These are phyloP conservation scores for Penaeus japonicus DNA, from an alignment of 1,140 invertebrate species.

Conservation along the genomic window DNA sequence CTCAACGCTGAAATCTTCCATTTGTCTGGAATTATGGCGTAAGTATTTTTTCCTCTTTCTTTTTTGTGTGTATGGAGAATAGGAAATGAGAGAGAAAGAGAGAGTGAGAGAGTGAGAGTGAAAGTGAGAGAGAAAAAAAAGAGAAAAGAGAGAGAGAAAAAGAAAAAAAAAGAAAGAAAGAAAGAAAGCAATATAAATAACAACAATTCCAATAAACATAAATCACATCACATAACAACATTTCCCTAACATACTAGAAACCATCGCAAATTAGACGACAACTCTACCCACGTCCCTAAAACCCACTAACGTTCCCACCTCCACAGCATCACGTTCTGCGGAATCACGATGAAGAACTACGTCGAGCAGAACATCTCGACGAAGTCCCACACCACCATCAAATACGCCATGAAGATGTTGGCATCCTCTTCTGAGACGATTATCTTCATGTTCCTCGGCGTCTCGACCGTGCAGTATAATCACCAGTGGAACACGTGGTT, in stretches of 20 bases:
- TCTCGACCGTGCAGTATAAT: conserved; percentile 92
- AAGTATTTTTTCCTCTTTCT: conserved; percentile 67
- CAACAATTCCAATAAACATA: neutral
- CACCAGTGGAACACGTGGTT: conserved; percentile 97
- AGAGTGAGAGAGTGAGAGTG: neutral
- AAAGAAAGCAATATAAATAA: neutral
- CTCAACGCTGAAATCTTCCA: conserved; percentile 98
- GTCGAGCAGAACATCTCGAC: conserved; percentile 97
- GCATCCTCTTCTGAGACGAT: conserved; percentile 96
- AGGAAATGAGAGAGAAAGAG: neutral
- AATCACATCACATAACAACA: too few species aligned
- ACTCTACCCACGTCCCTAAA: too few species aligned
- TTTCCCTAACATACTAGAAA: too few species aligned
- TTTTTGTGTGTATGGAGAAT: neutral
- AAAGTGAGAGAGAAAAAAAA: neutral
- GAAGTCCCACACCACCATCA: conserved; percentile 97
- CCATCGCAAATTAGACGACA: too few species aligned
- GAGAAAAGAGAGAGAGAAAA: neutral
- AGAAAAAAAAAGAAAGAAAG: neutral
- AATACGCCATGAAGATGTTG: conserved; percentile 98
- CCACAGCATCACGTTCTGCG: conserved; percentile 94
- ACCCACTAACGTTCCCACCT: neutral
- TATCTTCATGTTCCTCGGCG: conserved; percentile 99
- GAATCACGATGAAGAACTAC: conserved; percentile 99
- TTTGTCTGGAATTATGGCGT: conserved; percentile 97